Evolutionary conservation across 2,888 invertebrate species (phyloP).

Genomic region (Omphaloscelis lunosa): DNA sequence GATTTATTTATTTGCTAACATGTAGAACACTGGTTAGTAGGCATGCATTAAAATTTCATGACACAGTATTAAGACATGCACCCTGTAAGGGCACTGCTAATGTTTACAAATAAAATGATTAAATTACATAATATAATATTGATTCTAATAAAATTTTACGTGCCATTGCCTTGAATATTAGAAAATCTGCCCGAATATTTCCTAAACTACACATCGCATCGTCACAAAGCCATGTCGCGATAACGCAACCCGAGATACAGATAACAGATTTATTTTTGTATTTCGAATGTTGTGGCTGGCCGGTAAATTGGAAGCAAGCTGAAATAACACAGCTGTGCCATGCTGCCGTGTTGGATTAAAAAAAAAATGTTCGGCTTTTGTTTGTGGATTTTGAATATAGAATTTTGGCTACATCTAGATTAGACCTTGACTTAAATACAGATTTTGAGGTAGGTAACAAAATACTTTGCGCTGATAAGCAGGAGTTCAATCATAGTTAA

Average conservation of each 20-base stretch:
- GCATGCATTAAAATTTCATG: too few species aligned
- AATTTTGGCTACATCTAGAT: not conserved
- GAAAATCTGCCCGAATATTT: not conserved
- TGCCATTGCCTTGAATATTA: too few species aligned
- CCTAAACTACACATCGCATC: constrained; percentile 1
- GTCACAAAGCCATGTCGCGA: constrained; percentile 33
- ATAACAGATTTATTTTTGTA: constrained; percentile 37
- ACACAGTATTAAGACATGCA: too few species aligned
- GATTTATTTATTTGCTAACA: too few species aligned
- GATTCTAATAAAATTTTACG: too few species aligned
- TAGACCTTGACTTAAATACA: not conserved
- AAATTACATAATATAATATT: too few species aligned
- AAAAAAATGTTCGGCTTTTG: constrained; percentile 23
- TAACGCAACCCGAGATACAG: constrained; percentile 29
- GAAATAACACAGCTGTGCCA: constrained; percentile 49
- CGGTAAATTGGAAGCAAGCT: constrained; percentile 63
- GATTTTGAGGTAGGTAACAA: not conserved
- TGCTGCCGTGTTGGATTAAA: not conserved
- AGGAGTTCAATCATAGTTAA: not conserved
- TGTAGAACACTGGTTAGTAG: too few species aligned
- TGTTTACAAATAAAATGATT: too few species aligned
- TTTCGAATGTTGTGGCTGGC: constrained; percentile 49
- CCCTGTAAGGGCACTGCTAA: too few species aligned
- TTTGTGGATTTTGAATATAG: constrained; percentile 16
- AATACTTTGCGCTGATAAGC: not conserved